Percentiles rank a stretch among this genome's conserved stretches.
phyloP scores from a whole-genome alignment of 2,888 invertebrate species.

The Papilio protenor region DNA sequence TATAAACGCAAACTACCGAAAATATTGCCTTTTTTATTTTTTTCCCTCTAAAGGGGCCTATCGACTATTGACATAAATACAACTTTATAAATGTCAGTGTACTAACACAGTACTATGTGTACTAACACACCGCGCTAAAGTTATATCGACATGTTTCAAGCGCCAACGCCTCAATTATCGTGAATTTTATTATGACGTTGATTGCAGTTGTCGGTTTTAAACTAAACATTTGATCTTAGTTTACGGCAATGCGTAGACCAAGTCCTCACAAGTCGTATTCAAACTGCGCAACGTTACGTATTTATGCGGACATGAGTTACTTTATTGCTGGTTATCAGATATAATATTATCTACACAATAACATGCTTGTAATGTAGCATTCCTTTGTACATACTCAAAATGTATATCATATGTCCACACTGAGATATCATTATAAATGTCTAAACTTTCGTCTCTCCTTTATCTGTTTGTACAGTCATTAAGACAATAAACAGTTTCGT shows the following conservation, averaged over 20 bases:
- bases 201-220: slow-evolving; percentile 1
- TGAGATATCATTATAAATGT: slow-evolving; percentile 1
- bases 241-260: slow-evolving; percentile 19
- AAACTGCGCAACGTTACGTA: slow-evolving; percentile 22
- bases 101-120: too few relatives aligned
- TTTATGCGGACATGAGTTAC: slow-evolving; percentile 13
- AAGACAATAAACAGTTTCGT: not conserved
- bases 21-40: not conserved
- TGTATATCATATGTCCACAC: slow-evolving; percentile 3
- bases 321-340: slow-evolving; percentile 24
- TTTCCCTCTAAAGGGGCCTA: not conserved
- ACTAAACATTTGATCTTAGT: slow-evolving; percentile 1
- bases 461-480: not conserved
- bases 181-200: not conserved
- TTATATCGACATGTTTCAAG: not conserved
- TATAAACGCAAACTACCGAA: not conserved
- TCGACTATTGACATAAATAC: not conserved
- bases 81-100: not conserved
- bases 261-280: slow-evolving; percentile 10
- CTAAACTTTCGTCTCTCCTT: not conserved
- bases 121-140: not conserved
- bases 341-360: slow-evolving; percentile 21
- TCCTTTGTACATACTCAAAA: slow-evolving; percentile 4
- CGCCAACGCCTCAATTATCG: not conserved
- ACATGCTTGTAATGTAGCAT: slow-evolving; percentile 7